Conservation (phyloP, 1,140 invertebrate genomes). For the Cotesia glomerata region DNA sequence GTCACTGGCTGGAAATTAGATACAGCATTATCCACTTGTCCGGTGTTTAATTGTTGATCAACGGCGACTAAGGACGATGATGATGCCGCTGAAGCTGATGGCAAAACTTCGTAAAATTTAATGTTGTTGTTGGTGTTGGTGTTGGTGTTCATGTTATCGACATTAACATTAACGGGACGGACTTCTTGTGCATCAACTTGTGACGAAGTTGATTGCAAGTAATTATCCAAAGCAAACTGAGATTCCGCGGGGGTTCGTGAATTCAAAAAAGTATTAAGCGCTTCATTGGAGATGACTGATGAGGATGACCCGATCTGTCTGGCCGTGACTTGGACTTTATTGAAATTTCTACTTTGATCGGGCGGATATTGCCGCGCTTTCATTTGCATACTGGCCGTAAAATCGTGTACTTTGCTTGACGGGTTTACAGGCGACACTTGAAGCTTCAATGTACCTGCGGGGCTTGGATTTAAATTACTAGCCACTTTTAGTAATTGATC, state of each 20-base stretch:
- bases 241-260: constrained; percentile 55
- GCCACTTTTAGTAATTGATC: background rate
- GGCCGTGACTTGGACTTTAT: background rate
- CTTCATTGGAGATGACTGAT: constrained; percentile 15
- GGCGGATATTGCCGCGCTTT: background rate
- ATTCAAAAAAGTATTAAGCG: constrained; percentile 45
- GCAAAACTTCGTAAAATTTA: too few species aligned
- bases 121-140: background rate
- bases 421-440: background rate
- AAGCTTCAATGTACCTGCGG: background rate
- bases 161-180: background rate
- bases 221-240: constrained; percentile 49
- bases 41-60: constrained; percentile 38
- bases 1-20: constrained; percentile 1
- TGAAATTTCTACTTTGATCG: background rate
- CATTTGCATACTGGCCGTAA: background rate
- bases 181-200: background rate
- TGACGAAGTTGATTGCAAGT: constrained; percentile 34
- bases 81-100: too few species aligned
- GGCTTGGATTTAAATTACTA: background rate
- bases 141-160: background rate
- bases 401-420: constrained; percentile 10
- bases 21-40: background rate
- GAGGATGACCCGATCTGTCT: constrained; percentile 4
- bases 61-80: too few species aligned